phyloP scores from a whole-genome alignment of 53 echinoderm and acorn worm species.

The Paelopatides confundens region DNA sequence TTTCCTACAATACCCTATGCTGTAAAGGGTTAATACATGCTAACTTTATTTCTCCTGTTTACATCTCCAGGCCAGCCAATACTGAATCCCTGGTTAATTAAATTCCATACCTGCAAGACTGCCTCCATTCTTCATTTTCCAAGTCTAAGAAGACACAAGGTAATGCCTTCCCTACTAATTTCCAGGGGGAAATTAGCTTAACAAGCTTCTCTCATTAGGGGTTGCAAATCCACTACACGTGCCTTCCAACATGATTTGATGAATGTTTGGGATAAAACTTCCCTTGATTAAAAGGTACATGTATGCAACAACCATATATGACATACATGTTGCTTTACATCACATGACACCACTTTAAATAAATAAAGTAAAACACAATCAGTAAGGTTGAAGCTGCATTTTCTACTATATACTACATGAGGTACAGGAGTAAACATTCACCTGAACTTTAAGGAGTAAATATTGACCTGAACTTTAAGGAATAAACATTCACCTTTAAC shows the following conservation, averaged over 20 bases:
- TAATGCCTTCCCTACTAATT: conserved; percentile 22
- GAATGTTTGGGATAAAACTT: background rate
- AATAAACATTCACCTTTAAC: too few species aligned
- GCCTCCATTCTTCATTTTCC: background rate
- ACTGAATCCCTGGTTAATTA: background rate
- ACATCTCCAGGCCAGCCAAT: background rate
- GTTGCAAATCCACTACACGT: background rate
- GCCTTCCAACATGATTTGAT: background rate
- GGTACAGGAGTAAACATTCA: too few species aligned
- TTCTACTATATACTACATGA: too few species aligned
- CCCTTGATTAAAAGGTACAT: background rate
- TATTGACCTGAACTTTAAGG: too few species aligned
- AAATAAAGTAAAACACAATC: too few species aligned
- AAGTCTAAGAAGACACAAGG: background rate
- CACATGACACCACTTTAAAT: too few species aligned
- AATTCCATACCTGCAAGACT: background rate
- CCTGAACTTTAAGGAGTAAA: too few species aligned
- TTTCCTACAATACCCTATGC: too few species aligned
- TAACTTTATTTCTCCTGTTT: background rate
- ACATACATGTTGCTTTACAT: too few species aligned
- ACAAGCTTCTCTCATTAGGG: conserved; percentile 37
- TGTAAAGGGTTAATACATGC: background rate
- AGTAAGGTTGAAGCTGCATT: too few species aligned
- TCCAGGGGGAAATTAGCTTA: conserved; percentile 31
- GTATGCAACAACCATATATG: too few species aligned